Base-by-base conservation (phyloP, 2,888 invertebrate genomes). In the Melolontha melolontha region DNA sequence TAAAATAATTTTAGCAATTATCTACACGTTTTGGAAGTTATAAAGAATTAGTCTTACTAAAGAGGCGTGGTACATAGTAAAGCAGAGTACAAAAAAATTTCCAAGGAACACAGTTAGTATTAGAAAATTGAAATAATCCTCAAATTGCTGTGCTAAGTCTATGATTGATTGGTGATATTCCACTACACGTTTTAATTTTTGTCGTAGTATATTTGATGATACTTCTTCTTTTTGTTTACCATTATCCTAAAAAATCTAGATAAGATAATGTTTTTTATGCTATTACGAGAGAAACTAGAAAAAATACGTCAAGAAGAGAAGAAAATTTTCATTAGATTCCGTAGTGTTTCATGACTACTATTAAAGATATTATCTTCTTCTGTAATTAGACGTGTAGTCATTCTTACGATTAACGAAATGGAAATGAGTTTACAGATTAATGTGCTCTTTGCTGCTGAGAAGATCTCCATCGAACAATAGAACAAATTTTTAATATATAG, bases 111-210 rank as follows among this genome's bases (percentile, higher is more conserved):
- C 55, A 5, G 57, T 59, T 22, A 73, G 47, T 17, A 73, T 41
- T 1, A 73, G 59, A 11, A 71, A 57, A 50, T 67, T 66, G 40
- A 73, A 72, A 8, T 51, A 64, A 8, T 70, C 64, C 50, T 73
- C 73, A 42, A 73, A 69, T 39, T 67, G 34, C 0, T 66, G 8
- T 7, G 72, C 67, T 47, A 73, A 67, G 1, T 68, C 64, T 16
- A 72, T 64, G 17, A 73, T 65, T 2, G 64, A 54, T 39, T 71
- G 64, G 59, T 73, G 73, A 41, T 73, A 73, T 14, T 54, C 40
- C n/a, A 72, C 64, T 1, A 55, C 64, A 34, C 70, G 39, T 22
- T 27, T 49, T 27, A 66, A 27, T 2, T 27, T 50, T n/a, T 27
- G 10, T 40, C 41, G 39, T 50, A 64, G 17, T 2, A 27, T 34